These are phyloP conservation scores for Crioceris asparagi DNA, from an alignment of 2,888 invertebrate species.

Conservation along the genomic window DNA sequence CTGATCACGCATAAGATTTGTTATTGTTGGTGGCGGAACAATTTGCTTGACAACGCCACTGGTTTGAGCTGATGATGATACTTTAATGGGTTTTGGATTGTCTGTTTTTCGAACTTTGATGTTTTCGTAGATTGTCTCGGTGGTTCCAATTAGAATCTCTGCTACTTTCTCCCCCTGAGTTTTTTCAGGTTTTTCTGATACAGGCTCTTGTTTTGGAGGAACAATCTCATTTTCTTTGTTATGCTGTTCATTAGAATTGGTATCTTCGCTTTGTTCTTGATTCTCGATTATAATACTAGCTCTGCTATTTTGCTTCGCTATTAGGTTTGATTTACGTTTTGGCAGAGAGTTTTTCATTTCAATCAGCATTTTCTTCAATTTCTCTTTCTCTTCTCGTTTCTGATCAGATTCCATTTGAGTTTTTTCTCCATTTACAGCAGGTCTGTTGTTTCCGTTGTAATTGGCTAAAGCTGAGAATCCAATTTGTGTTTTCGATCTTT, in stretches of 20 bases:
- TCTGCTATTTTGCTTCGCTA: conserved; percentile 27
- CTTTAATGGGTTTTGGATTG: conserved; percentile 38
- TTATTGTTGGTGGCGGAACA: conserved; percentile 19
- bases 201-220: conserved; percentile 16
- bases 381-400: conserved; percentile 45
- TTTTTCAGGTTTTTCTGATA: conserved; percentile 13
- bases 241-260: not conserved
- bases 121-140: conserved; percentile 38
- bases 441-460: conserved; percentile 24
- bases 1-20: conserved; percentile 19
- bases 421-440: conserved; percentile 34
- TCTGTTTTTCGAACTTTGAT: conserved; percentile 36
- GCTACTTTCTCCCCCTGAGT: conserved; percentile 29
- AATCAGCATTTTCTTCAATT: conserved; percentile 59
- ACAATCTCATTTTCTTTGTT: conserved; percentile 16
- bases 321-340: conserved; percentile 38
- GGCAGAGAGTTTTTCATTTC: conserved; percentile 69
- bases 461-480: conserved; percentile 34
- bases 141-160: conserved; percentile 35
- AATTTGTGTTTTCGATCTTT: conserved; percentile 36
- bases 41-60: conserved; percentile 41
- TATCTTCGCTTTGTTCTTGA: conserved; percentile 21
- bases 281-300: conserved; percentile 33
- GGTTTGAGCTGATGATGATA: conserved; percentile 49
- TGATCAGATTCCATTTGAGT: conserved; percentile 30